Percentiles rank a stretch among this genome's conserved stretches.
Conservation (phyloP, 1,140 invertebrate species). For the Periplaneta americana region DNA sequence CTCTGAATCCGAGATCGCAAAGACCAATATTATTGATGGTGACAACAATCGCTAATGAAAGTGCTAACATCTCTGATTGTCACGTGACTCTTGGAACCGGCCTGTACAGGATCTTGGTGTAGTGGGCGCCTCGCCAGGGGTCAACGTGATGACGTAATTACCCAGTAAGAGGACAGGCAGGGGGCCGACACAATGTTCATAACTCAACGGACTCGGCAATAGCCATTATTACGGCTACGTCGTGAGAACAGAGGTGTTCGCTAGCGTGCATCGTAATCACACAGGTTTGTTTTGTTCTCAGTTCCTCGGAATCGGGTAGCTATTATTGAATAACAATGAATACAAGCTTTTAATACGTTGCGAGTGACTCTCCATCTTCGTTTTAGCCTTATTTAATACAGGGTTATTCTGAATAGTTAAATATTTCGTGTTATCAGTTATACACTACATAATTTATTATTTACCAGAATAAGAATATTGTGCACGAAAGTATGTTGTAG, state of each 20-base stretch:
- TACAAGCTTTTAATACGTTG: no score
- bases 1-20: no score
- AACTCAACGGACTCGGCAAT: neutral
- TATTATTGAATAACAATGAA: no score
- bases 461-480: no score
- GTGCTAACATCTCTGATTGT: neutral
- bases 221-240: neutral
- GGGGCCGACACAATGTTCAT: constrained; percentile 3
- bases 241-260: neutral
- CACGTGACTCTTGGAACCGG: neutral
- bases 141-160: constrained; percentile 6
- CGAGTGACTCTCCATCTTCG: no score
- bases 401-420: no score
- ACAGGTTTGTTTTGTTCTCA: neutral
- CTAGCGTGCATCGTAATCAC: neutral
- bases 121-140: neutral
- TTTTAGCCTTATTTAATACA: no score
- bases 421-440: no score
- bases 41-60: neutral
- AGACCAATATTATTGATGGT: neutral
- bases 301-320: no score
- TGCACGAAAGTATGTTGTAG: no score
- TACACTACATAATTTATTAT: no score
- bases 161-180: neutral
- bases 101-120: neutral